Percentiles rank a stretch among this genome's conserved stretches.
These are phyloP conservation scores for Drosophila quinaria DNA, from an alignment of 2,888 invertebrate genomes.

Conservation along the genomic window DNA sequence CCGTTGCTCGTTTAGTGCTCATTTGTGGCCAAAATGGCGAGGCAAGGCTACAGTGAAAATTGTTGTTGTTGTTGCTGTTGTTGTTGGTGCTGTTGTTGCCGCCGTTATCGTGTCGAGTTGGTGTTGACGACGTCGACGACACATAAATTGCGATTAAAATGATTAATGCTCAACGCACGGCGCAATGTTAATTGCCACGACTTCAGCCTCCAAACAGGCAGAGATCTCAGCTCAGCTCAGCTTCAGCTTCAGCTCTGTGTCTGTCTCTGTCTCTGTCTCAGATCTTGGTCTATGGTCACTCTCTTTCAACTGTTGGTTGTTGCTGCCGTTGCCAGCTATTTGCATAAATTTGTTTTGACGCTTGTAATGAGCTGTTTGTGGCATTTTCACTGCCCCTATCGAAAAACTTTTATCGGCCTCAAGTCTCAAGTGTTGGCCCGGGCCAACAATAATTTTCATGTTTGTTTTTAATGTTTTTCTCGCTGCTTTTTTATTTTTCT, in stretches of 20 bases:
- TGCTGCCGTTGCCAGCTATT: slow-evolving; percentile 59
- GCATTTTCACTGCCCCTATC: slow-evolving; percentile 79
- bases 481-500: slow-evolving; percentile 25
- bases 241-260: neutral
- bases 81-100: slow-evolving; percentile 28
- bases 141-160: slow-evolving; percentile 85
- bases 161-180: slow-evolving; percentile 83
- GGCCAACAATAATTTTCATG: slow-evolving; percentile 78
- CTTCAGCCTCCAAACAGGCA: slow-evolving; percentile 43
- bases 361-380: slow-evolving; percentile 83
- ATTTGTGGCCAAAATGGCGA: slow-evolving; percentile 78
- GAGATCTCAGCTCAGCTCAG: slow-evolving; percentile 15
- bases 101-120: slow-evolving; percentile 59
- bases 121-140: slow-evolving; percentile 77
- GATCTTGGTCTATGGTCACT: slow-evolving; percentile 45
- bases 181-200: slow-evolving; percentile 84
- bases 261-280: slow-evolving; percentile 17
- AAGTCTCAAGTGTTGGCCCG: slow-evolving; percentile 49
- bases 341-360: slow-evolving; percentile 85
- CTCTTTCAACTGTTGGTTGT: slow-evolving; percentile 27
- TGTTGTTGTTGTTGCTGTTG: slow-evolving; percentile 26
- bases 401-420: slow-evolving; percentile 73
- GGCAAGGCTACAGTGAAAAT: slow-evolving; percentile 27
- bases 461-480: slow-evolving; percentile 60
- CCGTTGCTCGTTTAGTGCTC: slow-evolving; percentile 78